A percentile compares a stretch with the other conserved stretches of the same genome.
Conservation (phyloP, 2,888 invertebrate genomes). For the Brachypterus glaber region DNA sequence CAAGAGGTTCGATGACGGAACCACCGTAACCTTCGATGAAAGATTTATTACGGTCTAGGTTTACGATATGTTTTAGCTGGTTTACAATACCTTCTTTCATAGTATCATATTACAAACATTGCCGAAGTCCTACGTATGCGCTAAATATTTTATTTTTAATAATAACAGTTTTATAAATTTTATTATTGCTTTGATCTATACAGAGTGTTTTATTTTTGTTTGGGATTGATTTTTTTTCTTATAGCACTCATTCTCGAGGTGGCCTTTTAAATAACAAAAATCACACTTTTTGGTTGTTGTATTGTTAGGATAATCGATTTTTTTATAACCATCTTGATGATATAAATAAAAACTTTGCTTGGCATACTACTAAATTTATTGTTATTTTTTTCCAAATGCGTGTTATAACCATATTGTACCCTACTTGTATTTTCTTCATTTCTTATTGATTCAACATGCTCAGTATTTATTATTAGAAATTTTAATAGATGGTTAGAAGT, state of each 20-base stretch:
- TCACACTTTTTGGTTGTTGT: conserved; percentile 3
- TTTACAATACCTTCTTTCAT: conserved; percentile 3
- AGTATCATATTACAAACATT: conserved; percentile 14
- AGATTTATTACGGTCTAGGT: not conserved
- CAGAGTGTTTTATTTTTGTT: no score
- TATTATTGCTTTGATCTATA: conserved; percentile 3
- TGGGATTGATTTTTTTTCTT: not conserved
- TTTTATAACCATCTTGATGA: conserved; percentile 5
- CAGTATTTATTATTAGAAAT: not conserved
- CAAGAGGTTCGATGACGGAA: not conserved
- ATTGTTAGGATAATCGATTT: conserved; percentile 6
- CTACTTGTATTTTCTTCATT: no score
- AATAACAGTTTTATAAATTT: conserved; percentile 11
- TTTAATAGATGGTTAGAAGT: not conserved
- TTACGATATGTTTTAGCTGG: not conserved
- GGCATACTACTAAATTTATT: not conserved
- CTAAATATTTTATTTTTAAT: conserved; percentile 7
- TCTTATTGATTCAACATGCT: no score
- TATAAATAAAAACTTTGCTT: not conserved
- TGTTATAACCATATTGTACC: not conserved
- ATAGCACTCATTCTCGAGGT: conserved; percentile 3
- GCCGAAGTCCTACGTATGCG: conserved; percentile 14
- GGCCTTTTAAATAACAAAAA: conserved; percentile 9
- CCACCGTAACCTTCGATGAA: not conserved
- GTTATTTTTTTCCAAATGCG: not conserved